Conservation (phyloP, 2,888 invertebrate species). For the Lasioglossum zephyrum region DNA sequence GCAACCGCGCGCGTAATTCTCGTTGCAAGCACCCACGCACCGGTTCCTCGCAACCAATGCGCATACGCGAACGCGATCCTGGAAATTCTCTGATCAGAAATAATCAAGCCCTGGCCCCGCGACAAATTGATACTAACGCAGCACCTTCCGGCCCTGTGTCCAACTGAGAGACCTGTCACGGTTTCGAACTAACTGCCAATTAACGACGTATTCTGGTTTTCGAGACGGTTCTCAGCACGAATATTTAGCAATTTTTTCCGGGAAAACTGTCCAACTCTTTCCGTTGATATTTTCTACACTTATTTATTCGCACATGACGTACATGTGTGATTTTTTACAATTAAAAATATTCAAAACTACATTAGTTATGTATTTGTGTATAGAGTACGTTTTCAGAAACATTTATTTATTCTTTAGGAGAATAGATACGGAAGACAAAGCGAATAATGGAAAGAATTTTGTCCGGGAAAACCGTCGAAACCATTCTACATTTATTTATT, state of each 20-base stretch:
- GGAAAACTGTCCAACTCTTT: not conserved
- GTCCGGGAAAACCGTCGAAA: no score
- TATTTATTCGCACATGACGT: fast-evolving
- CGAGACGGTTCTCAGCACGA: not conserved
- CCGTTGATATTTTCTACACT: not conserved
- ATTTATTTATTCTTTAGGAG: no score
- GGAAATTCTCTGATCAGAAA: conserved; percentile 35
- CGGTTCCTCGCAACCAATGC: conserved; percentile 18
- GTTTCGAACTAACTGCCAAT: not conserved
- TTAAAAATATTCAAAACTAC: not conserved
- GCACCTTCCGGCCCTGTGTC: not conserved
- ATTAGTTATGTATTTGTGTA: not conserved
- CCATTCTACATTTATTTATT: not conserved
- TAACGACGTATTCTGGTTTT: not conserved
- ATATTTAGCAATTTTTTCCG: not conserved
- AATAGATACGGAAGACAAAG: no score
- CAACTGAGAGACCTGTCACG: not conserved
- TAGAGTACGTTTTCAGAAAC: not conserved
- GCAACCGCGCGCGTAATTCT: conserved; percentile 74
- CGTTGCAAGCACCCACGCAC: conserved; percentile 60
- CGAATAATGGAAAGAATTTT: not conserved
- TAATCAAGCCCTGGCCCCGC: not conserved
- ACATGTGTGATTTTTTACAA: not conserved
- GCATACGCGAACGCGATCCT: conserved; percentile 32
- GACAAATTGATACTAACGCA: conserved; percentile 7